Evolutionary conservation across 2,888 invertebrate genomes (phyloP), one percentile per base, ranked within the genome.

Genomic region (Eudasyphora cyanicolor): DNA sequence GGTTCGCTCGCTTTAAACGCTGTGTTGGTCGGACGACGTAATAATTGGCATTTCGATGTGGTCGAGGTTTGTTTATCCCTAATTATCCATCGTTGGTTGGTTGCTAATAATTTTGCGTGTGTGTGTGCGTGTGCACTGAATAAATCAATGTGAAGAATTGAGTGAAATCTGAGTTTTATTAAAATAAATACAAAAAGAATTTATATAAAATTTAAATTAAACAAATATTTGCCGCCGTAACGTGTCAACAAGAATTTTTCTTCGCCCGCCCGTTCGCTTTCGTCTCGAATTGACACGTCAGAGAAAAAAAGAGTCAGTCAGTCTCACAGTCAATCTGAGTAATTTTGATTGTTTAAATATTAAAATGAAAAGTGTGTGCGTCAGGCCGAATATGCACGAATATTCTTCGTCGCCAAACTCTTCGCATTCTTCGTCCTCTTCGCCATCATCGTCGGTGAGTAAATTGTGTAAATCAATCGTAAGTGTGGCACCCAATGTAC

Each of bases 11-110:
- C 19, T 38, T 60, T 38, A 67, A 49, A 75, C 29, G n/a, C 24
- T 38, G 42, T 60, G 38, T 42, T 42, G 42, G n/a, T 64, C 10
- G 60, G 32, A 64, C 45, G 62, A 32, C 62, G 19, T 21, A 70
- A 38, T 64, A 76, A 76, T 77, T 69, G 51, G 60, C 54, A 42
- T 54, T 42, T 78, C 35, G 42, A 14, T 6, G 21, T 42, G 49
- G 67, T 29, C 67, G 57, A 64, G 57, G 62, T 73, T 74, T 80
- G 49, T 73, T 73, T 64, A 17, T 77, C 51, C 74, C 76, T 74
- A 79, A 79, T 79, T 79, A 51, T 49, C 49, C 62, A n/a, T n/a
- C n/a, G n/a, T n/a, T n/a, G n/a, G n/a, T n/a, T n/a, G n/a, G 74
- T 42, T 76, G 76, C 79, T 82, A 42, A 67, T 42, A 60, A n/a